A percentile compares a stretch with the other conserved stretches of the same genome.
These are phyloP conservation scores for Euwallacea fornicatus DNA, from an alignment of 1,140 invertebrate genomes.

Conservation along the genomic window DNA sequence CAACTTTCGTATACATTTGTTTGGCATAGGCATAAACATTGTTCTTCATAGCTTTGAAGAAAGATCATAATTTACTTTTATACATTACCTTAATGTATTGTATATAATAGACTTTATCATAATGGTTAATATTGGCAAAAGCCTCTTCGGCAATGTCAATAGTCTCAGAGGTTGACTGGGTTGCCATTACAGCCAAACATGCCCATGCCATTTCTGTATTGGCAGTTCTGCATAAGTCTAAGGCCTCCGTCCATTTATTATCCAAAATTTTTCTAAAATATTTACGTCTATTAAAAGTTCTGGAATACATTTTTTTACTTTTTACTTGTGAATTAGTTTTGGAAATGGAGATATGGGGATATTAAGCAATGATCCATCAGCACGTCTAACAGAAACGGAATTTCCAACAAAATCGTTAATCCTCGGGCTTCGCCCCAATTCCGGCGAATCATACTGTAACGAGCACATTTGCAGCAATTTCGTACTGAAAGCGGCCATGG, in stretches of 20 bases:
- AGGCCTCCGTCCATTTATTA: slow-evolving; percentile 73
- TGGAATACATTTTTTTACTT: neutral
- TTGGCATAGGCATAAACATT: neutral
- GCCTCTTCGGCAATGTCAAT: slow-evolving; percentile 87
- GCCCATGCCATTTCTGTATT: slow-evolving; percentile 89
- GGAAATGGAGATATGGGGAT: slow-evolving; percentile 60
- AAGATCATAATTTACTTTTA: neutral
- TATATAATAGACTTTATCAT: slow-evolving; percentile 90
- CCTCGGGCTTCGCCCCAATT: slow-evolving; percentile 79
- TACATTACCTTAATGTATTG: slow-evolving; percentile 73
- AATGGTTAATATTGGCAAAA: slow-evolving; percentile 88
- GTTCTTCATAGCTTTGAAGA: too few relatives aligned
- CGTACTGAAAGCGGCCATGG: slow-evolving; percentile 73
- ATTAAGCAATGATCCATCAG: slow-evolving; percentile 60
- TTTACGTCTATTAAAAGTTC: neutral
- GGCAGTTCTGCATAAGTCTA: slow-evolving; percentile 74
- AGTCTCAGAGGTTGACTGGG: slow-evolving; percentile 67
- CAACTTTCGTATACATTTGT: neutral
- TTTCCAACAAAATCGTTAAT: slow-evolving; percentile 79
- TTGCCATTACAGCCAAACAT: slow-evolving; percentile 83
- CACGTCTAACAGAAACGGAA: slow-evolving; percentile 63
- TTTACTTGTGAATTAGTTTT: slow-evolving; percentile 53
- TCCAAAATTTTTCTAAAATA: slow-evolving; percentile 57
- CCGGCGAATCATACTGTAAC: slow-evolving; percentile 57
- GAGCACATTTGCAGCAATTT: slow-evolving; percentile 62